phyloP scores from a whole-genome alignment of 2,797 vertebrate species.

The Fistularia tabacaria region DNA sequence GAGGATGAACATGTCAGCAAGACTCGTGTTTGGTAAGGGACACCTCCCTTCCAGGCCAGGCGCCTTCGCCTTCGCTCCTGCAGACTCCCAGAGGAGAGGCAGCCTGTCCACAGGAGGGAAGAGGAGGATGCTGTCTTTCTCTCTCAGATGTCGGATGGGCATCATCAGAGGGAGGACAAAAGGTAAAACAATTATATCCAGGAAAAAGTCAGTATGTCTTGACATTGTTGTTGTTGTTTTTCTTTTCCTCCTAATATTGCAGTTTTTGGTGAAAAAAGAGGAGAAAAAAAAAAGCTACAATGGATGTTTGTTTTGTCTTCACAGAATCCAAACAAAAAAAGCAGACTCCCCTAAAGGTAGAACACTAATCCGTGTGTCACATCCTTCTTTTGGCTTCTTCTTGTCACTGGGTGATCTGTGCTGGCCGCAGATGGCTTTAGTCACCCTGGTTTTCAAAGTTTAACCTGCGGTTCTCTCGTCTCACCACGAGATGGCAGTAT shows the following conservation, averaged over 20 bases:
- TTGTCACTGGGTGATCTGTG: conserved; percentile 9
- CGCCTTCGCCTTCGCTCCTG: conserved; percentile 48
- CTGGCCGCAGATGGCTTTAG: conserved; percentile 15
- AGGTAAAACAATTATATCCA: conserved; percentile 45
- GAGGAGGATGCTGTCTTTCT: conserved; percentile 75
- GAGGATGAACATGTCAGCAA: conserved; percentile 60
- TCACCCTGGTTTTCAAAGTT: conserved; percentile 9
- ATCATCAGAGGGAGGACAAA: conserved; percentile 72
- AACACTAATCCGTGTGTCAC: conserved; percentile 8
- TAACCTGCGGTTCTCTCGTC: conserved; percentile 24
- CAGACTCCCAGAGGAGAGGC: conserved; percentile 59
- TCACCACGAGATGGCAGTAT: conserved; percentile 62
- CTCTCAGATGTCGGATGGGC: conserved; percentile 74
- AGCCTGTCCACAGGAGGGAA: conserved; percentile 52
- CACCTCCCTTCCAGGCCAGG: conserved; percentile 55
- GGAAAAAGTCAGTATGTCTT: too few species aligned
- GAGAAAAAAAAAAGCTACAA: too few species aligned
- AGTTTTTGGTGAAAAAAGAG: too few species aligned
- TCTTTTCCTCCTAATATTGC: too few species aligned
- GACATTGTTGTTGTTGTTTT: not conserved
- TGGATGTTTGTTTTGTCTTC: conserved; percentile 1
- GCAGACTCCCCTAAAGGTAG: conserved; percentile 8
- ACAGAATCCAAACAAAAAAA: not conserved
- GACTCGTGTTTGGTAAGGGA: conserved; percentile 54
- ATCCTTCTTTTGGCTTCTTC: not conserved